Conservation (phyloP, 2,113 vertebrate genomes). For the Serilophus lunatus region DNA sequence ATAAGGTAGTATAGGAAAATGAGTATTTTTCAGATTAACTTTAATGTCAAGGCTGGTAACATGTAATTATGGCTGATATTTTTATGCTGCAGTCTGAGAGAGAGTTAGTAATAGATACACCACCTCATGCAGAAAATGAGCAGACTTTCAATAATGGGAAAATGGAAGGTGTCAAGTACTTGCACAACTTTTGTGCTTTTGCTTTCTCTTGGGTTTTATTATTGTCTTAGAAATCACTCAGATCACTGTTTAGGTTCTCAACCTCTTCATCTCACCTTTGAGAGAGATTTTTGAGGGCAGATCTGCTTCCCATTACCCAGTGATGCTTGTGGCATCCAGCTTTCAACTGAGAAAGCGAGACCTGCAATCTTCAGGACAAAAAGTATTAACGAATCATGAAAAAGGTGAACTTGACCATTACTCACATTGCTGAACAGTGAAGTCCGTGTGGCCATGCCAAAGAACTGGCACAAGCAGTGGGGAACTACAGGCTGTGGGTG, state of each 20-base stretch:
- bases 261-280: neutral
- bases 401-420: neutral
- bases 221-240: neutral
- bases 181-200: neutral
- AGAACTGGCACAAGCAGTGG: neutral
- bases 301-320: neutral
- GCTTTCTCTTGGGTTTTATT: neutral
- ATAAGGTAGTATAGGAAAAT: constrained; percentile 40
- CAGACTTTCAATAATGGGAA: constrained; percentile 11
- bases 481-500: neutral
- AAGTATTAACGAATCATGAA: neutral
- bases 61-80: constrained; percentile 60
- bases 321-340: neutral
- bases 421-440: neutral
- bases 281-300: neutral
- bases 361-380: neutral
- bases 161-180: neutral
- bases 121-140: constrained; percentile 37
- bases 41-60: constrained; percentile 38
- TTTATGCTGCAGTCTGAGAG: constrained; percentile 58
- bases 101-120: constrained; percentile 29
- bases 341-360: neutral
- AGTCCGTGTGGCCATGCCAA: neutral
- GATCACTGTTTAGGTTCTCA: neutral
- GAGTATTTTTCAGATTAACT: constrained; percentile 32